phyloP scores from a whole-genome alignment of 2,888 invertebrate species.

The Autographa gamma region DNA sequence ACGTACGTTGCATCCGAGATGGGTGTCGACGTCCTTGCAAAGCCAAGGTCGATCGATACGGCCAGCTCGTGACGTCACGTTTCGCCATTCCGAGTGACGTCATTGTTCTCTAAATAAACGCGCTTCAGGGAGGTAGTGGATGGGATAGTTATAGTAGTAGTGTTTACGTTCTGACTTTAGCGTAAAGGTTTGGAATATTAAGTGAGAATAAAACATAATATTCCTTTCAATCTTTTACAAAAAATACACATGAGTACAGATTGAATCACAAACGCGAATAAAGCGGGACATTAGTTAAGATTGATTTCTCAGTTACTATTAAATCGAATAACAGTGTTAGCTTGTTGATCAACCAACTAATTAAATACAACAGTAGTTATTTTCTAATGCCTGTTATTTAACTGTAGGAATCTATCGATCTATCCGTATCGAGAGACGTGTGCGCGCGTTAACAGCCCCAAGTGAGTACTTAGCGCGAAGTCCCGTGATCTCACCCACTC shows the following conservation, averaged over 20 bases:
- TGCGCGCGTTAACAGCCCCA: neutral
- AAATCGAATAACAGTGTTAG: neutral
- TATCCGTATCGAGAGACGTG: neutral
- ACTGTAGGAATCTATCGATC: neutral
- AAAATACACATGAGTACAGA: neutral
- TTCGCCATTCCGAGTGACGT: conserved; percentile 43
- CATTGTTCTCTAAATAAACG: conserved; percentile 37
- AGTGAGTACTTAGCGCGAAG: conserved; percentile 14
- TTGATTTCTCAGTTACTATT: too few relatives aligned
- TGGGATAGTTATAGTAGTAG: conserved; percentile 16
- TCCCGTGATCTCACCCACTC: conserved; percentile 34
- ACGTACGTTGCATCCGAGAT: conserved; percentile 25
- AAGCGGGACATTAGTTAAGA: too few relatives aligned
- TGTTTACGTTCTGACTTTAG: conserved; percentile 13
- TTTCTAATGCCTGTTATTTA: neutral
- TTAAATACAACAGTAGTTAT: neutral
- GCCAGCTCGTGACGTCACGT: conserved; percentile 55
- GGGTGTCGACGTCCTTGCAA: conserved; percentile 57
- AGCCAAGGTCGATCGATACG: conserved; percentile 67
- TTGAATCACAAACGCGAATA: too few relatives aligned
- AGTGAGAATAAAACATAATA: neutral
- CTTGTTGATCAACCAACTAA: neutral
- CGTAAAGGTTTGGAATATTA: neutral
- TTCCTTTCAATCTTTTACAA: too few relatives aligned
- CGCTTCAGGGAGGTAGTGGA: conserved; percentile 12